phyloP scores from a whole-genome alignment of 2,888 invertebrate genomes.

The Nemoura dubitans region DNA sequence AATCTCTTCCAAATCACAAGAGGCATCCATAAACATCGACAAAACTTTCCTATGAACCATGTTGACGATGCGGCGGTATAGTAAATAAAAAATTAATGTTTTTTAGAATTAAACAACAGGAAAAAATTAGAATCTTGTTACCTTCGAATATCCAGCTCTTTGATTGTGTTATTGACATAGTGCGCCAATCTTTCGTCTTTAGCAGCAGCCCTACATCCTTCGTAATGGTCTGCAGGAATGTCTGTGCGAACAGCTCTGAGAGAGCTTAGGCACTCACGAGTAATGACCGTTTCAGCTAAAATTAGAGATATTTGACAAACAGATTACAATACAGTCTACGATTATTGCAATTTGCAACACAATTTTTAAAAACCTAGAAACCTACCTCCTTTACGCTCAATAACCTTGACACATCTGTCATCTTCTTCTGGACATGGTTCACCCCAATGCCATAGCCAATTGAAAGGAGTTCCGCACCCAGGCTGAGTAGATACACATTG shows the following conservation, averaged over 20 bases:
- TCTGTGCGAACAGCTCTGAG: conserved; percentile 81
- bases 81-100: no score
- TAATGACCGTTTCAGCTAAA: conserved; percentile 79
- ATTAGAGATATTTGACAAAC: background rate
- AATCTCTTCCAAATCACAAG: no score
- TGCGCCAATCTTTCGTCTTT: conserved; percentile 81
- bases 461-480: conserved; percentile 85
- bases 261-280: conserved; percentile 85
- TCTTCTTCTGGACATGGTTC: conserved; percentile 83
- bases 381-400: conserved; percentile 85
- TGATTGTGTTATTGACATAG: conserved; percentile 87
- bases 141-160: conserved; percentile 85
- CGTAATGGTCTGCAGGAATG: conserved; percentile 90
- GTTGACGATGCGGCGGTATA: no score
- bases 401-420: conserved; percentile 90
- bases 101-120: no score
- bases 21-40: no score
- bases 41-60: no score
- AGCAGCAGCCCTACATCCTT: conserved; percentile 86
- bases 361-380: background rate
- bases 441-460: conserved; percentile 82
- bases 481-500: conserved; percentile 89
- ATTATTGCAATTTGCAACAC: background rate
- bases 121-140: conserved; percentile 55
- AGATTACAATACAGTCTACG: background rate